phyloP scores from a whole-genome alignment of 2,113 vertebrate species.

The Octodon degus region DNA sequence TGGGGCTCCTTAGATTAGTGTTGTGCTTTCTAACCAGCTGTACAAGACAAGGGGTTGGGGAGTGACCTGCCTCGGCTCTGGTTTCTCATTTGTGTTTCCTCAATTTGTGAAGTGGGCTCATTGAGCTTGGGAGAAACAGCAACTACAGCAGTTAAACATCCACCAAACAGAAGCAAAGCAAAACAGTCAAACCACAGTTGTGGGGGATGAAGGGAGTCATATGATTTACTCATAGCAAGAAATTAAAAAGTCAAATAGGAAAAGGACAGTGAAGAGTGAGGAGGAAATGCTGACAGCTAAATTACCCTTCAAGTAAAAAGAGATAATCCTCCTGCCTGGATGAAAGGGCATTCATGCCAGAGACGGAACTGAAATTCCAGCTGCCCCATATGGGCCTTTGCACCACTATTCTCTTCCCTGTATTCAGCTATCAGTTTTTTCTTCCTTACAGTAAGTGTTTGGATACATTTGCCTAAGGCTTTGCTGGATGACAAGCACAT shows the following conservation, averaged over 20 bases:
- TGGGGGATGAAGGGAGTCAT: background rate
- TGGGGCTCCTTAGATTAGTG: background rate
- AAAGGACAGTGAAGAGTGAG: conserved; percentile 59
- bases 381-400: background rate
- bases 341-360: background rate
- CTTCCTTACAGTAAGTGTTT: conserved; percentile 66
- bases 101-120: conserved; percentile 45
- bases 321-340: conserved; percentile 42
- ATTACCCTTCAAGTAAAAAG: conserved; percentile 63
- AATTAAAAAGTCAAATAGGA: conserved; percentile 70
- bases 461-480: conserved; percentile 51
- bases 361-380: conserved; percentile 52
- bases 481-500: conserved; percentile 47
- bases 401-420: conserved; percentile 46
- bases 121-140: conserved; percentile 60
- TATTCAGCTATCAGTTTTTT: conserved; percentile 59
- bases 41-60: background rate
- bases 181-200: conserved; percentile 44
- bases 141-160: conserved; percentile 63
- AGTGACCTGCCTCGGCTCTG: conserved; percentile 63
- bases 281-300: conserved; percentile 71
- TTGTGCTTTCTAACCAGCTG: conserved; percentile 43
- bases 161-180: conserved; percentile 61
- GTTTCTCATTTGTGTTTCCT: conserved; percentile 31
- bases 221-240: conserved; percentile 63